Evolutionary conservation across 2,888 invertebrate species (phyloP), one percentile per base, ranked within the genome.

Genomic region (Quadroppia sp.): DNA sequence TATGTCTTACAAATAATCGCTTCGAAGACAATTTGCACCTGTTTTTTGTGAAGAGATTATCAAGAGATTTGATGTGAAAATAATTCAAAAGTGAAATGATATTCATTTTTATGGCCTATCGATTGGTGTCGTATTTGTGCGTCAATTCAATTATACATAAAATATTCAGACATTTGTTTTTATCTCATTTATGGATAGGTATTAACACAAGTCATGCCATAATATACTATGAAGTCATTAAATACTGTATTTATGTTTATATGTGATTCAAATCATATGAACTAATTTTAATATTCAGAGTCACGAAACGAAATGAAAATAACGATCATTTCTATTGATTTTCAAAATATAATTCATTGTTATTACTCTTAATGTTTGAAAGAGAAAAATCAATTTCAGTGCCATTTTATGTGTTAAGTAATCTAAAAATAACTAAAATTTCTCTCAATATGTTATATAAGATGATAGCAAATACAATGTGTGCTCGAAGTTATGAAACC

Each of bases 131-230:
- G 17, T 30, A 30, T 17, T 23, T 28, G 40, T 64, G 64, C 64
- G 40, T 64, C 64, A 64, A n/a, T 40, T 40, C 20, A 61, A 23
- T 23, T 17, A 20, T 40, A 64, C n/a, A 11, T 7, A n/a, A 9
- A 23, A 40, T 53, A 53, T 3, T 53, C 53, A n/a, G n/a, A n/a
- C n/a, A n/a, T n/a, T n/a, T n/a, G n/a, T n/a, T n/a, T n/a, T n/a
- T n/a, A n/a, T n/a, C n/a, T n/a, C n/a, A n/a, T n/a, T n/a, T n/a
- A n/a, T n/a, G n/a, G n/a, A n/a, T n/a, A n/a, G n/a, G n/a, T n/a
- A n/a, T 69, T 40, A 69, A 42, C 45, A 45, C 69, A 69, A 69
- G 69, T 69, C 69, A 69, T 45, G 42, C 69, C 42, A 25, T 45
- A 1, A 28, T 45, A 4, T 42, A 36, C 6, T 17, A 20, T 30